phyloP scores from a whole-genome alignment of 2,113 vertebrate genomes.

The Catharus fuscescens region DNA sequence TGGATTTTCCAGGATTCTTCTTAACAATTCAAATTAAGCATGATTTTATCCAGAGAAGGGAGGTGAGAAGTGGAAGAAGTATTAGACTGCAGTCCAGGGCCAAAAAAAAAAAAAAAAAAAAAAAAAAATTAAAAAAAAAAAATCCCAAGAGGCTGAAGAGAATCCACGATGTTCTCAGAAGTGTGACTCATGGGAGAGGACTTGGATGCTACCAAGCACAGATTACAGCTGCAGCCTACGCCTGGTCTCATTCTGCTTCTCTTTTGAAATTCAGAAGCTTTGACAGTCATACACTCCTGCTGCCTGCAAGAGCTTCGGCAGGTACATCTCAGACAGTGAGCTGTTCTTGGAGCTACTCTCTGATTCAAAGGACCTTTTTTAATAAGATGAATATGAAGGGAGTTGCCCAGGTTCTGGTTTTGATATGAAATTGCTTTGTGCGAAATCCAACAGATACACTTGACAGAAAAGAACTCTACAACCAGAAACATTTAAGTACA shows the following conservation, averaged over 20 bases:
- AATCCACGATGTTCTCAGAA: constrained; percentile 35
- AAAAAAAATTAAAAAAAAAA: background rate
- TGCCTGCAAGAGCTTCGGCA: background rate
- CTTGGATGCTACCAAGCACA: constrained; percentile 29
- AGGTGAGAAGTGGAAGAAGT: background rate
- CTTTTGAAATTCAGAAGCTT: constrained; percentile 37
- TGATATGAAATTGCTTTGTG: background rate
- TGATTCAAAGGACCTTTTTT: background rate
- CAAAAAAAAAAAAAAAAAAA: background rate
- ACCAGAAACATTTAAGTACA: background rate
- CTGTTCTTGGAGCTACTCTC: background rate
- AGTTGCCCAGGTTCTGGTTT: background rate
- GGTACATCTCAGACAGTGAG: constrained; percentile 1
- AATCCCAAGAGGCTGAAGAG: constrained; percentile 13
- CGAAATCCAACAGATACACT: background rate
- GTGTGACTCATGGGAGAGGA: constrained; percentile 49
- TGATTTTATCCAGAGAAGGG: background rate
- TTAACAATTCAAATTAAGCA: background rate
- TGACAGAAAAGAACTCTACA: background rate
- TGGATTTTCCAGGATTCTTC: background rate
- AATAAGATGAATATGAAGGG: background rate
- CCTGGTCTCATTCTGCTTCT: constrained; percentile 43
- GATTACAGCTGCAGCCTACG: constrained; percentile 61
- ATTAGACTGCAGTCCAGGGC: background rate
- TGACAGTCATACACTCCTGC: background rate